Percentiles rank a stretch among this genome's conserved stretches.
These are phyloP conservation scores for Colaptes auratus DNA, from an alignment of 2,113 vertebrate genomes.

Conservation along the genomic window DNA sequence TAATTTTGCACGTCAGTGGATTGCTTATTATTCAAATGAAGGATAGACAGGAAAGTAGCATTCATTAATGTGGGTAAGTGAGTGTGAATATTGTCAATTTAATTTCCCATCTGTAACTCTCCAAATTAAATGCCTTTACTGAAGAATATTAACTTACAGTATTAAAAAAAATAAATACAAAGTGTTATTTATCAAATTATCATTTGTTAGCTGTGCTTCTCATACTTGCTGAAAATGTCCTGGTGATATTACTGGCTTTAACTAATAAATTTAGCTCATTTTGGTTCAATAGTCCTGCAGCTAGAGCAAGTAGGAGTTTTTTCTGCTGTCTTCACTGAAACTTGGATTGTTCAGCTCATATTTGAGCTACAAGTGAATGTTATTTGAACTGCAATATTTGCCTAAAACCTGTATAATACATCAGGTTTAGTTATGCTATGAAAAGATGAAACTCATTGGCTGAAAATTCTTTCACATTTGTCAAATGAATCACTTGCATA, in stretches of 20 bases:
- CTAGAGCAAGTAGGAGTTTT: neutral
- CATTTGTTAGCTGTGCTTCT: neutral
- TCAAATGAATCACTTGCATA: conserved; percentile 30
- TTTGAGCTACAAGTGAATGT: neutral
- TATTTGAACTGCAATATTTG: conserved; percentile 34
- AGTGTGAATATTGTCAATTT: conserved; percentile 14
- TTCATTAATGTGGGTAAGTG: neutral
- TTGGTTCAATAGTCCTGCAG: neutral
- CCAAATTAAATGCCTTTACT: neutral
- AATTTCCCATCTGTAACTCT: neutral
- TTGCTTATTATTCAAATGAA: neutral
- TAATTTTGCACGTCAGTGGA: neutral
- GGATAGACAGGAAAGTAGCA: neutral
- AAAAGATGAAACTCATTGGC: conserved; percentile 39
- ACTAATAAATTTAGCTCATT: neutral
- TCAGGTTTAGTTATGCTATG: conserved; percentile 11
- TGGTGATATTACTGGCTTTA: neutral
- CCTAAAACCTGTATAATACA: conserved; percentile 19
- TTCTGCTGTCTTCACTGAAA: neutral
- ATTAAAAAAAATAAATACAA: neutral
- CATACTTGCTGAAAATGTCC: neutral
- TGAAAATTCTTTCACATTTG: conserved; percentile 46
- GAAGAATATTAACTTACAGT: neutral
- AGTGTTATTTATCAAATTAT: neutral
- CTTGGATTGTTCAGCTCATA: neutral